These are phyloP conservation scores for Intellagama lesueurii DNA, from an alignment of 2,797 vertebrate genomes.

Conservation along the genomic window DNA sequence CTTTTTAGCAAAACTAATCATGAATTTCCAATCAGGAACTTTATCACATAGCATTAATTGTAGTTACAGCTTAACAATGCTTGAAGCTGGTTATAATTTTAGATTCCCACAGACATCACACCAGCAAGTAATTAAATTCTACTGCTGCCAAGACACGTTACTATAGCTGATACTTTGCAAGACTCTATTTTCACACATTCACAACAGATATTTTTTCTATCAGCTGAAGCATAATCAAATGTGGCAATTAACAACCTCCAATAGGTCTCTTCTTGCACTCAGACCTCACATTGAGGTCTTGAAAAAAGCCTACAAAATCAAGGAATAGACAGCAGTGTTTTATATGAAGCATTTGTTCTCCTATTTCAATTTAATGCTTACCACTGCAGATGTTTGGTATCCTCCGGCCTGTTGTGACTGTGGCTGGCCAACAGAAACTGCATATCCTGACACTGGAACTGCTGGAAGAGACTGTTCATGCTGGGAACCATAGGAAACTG, in stretches of 20 bases:
- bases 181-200: neutral
- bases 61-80: neutral
- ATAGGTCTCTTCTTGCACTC: neutral
- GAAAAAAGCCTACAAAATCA: neutral
- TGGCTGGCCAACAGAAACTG: constrained; percentile 74
- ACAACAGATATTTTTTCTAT: neutral
- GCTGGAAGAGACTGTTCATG: constrained; percentile 82
- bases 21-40: neutral
- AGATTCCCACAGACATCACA: neutral
- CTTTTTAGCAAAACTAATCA: constrained; percentile 29
- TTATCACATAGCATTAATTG: constrained; percentile 20
- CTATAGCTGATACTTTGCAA: too few species aligned
- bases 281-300: neutral
- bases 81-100: neutral
- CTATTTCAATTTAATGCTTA: constrained; percentile 79
- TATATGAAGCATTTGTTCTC: neutral
- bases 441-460: constrained; percentile 78
- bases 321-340: neutral
- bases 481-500: constrained; percentile 89
- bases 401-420: constrained; percentile 78
- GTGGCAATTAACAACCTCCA: neutral
- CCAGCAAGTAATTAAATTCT: neutral
- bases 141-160: neutral
- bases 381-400: constrained; percentile 85
- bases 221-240: neutral